Base-by-base conservation (phyloP, 2,797 vertebrate species). In the Hybognathus amarus region DNA sequence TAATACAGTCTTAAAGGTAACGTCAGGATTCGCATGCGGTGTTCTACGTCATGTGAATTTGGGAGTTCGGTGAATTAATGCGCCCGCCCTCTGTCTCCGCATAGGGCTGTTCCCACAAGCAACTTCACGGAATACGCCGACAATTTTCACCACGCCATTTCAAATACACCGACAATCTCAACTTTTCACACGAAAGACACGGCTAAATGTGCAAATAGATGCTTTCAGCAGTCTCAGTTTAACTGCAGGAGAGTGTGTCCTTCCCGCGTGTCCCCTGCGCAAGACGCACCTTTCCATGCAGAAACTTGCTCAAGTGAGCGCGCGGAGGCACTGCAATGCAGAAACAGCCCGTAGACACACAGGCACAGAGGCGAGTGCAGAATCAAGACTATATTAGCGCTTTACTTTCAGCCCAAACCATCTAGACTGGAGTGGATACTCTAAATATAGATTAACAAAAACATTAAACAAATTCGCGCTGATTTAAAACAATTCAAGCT, bases 241-340 rank as follows among this genome's bases (percentile, higher is more conserved):
- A 45, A 33, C 56, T 54, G 50, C 36, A 40, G 12, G 42, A 69
- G 11, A 18, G 36, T 0, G 75, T 84, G 82, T 83, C 84, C 82
- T 85, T 84, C 79, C 79, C 74, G 63, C 76, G 78, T 63, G 84
- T 86, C 84, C 75, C 82, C 74, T 73, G 70, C 83, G 75, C 78
- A 81, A 85, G 83, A 59, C 71, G 82, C 68, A 80, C 80, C 78
- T 59, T 86, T 69, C 86, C 85, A 83, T 88, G 93, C 91, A 92
- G 90, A 92, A 93, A 94, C 92, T 94, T 94, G 73, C 59, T 89
- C 87, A 88, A 79, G 88, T 88, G 76, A 90, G 87, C 88, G 86
- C 77, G 81, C 80, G 88, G 89, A 92, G 94, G 91, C 92, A 94
- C 94, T 91, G 95, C 95, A 95, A 94, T 95, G 94, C 95, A 96